phyloP scores from a whole-genome alignment of 2,113 vertebrate genomes.

The Callocephalon fimbriatum region DNA sequence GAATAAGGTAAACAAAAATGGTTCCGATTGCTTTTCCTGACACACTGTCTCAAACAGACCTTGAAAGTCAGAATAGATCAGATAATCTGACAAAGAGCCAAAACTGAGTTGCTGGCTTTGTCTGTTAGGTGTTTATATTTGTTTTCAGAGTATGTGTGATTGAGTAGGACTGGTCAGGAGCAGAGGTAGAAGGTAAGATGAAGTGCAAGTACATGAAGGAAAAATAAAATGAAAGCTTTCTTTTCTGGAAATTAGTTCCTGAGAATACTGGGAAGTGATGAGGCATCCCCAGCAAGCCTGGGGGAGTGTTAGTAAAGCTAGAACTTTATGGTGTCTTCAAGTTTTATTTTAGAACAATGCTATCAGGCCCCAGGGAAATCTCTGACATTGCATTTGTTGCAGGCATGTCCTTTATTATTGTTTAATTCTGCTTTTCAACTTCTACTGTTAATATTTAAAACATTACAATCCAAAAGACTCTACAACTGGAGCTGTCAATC shows the following conservation, averaged over 20 bases:
- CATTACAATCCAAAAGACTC: conserved; percentile 30
- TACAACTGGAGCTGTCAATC: conserved; percentile 56
- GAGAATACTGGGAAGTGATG: background rate
- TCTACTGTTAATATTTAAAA: conserved; percentile 20
- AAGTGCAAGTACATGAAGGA: background rate
- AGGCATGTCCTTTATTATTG: conserved; percentile 35
- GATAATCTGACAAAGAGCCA: background rate
- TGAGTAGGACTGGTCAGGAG: background rate
- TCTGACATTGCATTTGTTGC: background rate
- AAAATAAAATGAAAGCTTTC: conserved; percentile 3
- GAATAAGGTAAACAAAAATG: conserved; percentile 14
- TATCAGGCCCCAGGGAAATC: conserved; percentile 3
- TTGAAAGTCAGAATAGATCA: background rate
- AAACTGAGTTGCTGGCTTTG: background rate
- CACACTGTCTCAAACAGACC: background rate
- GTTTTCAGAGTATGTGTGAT: background rate
- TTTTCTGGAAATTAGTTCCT: background rate
- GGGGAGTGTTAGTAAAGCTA: background rate
- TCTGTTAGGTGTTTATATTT: background rate
- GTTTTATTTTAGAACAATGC: background rate
- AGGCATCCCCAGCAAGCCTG: background rate
- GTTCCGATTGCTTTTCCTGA: background rate
- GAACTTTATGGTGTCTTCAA: background rate
- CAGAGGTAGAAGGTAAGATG: background rate
- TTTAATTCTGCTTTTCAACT: conserved; percentile 38